Percentiles rank a stretch among this genome's conserved stretches.
Evolutionary conservation across 2,888 invertebrate genomes (phyloP).

Genomic region (Noctua pronuba): DNA sequence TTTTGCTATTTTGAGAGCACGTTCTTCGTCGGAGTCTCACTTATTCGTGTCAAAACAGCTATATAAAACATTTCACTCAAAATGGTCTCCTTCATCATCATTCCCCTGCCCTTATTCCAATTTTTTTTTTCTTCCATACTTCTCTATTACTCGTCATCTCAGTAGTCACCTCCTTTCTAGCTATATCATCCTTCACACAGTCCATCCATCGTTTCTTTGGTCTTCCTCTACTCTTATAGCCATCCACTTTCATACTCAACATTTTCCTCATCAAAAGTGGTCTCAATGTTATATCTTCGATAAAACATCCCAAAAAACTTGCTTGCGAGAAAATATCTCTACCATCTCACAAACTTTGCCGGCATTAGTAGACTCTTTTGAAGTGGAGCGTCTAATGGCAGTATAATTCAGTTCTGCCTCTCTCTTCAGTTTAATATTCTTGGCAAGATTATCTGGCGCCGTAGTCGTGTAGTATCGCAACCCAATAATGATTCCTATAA

Average conservation of each 20-base stretch:
- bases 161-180: too few species aligned
- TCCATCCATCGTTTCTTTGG: too few species aligned
- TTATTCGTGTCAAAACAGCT: background rate
- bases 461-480: conserved; percentile 22
- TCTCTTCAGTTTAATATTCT: conserved; percentile 43
- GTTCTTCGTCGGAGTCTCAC: background rate
- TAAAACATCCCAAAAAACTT: background rate
- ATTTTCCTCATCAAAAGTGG: too few species aligned
- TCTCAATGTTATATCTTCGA: background rate
- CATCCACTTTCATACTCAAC: too few species aligned
- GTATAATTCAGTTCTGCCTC: conserved; percentile 27
- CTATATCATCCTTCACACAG: too few species aligned
- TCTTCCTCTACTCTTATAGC: too few species aligned
- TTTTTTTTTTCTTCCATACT: too few species aligned
- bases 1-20: conserved; percentile 17
- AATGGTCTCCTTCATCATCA: background rate
- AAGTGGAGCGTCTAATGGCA: conserved; percentile 22
- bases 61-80: background rate
- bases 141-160: too few species aligned
- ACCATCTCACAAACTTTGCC: background rate
- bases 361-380: conserved; percentile 16
- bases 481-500: conserved; percentile 37
- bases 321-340: background rate
- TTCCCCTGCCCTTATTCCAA: too few species aligned
- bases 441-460: conserved; percentile 48